Evolutionary conservation across 2,888 invertebrate genomes (phyloP).

Genomic region (Hyles lineata): DNA sequence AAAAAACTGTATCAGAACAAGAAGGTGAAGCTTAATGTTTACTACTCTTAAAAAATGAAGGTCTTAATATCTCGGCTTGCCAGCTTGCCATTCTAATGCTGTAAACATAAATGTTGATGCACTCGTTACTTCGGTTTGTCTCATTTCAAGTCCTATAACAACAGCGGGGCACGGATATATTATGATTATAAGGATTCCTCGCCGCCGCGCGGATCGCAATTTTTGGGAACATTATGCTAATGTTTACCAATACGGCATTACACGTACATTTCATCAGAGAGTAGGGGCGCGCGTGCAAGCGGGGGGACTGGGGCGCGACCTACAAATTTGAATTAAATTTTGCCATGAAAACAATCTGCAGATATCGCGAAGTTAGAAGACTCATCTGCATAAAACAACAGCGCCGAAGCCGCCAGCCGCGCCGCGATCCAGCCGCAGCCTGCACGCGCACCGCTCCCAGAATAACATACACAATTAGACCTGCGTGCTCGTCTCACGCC

Average conservation of each 20-base stretch:
- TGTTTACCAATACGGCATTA: conserved; percentile 68
- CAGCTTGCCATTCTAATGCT: too few relatives aligned
- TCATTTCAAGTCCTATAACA: not conserved
- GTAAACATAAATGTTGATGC: too few relatives aligned
- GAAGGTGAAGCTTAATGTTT: too few relatives aligned
- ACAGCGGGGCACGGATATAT: not conserved
- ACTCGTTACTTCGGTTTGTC: not conserved
- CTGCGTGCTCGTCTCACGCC: not conserved
- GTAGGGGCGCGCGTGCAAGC: not conserved
- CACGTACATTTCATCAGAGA: conserved; percentile 65
- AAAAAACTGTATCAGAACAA: too few relatives aligned
- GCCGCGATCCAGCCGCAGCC: not conserved
- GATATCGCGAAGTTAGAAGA: conserved; percentile 67
- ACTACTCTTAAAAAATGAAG: too few relatives aligned
- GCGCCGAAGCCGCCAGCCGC: conserved; percentile 21
- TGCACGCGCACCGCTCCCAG: not conserved
- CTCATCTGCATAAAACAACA: conserved; percentile 70
- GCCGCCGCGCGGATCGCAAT: conserved; percentile 61
- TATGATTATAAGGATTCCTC: conserved; percentile 59
- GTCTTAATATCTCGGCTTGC: not conserved
- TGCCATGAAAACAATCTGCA: conserved; percentile 70
- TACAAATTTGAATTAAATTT: conserved; percentile 68
- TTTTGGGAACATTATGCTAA: conserved; percentile 74
- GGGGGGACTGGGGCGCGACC: conserved; percentile 45
- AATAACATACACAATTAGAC: not conserved